These are phyloP conservation scores for Eucidaris tribuloides DNA, from an alignment of 35 echinoderm and acorn worm species.

Conservation along the genomic window DNA sequence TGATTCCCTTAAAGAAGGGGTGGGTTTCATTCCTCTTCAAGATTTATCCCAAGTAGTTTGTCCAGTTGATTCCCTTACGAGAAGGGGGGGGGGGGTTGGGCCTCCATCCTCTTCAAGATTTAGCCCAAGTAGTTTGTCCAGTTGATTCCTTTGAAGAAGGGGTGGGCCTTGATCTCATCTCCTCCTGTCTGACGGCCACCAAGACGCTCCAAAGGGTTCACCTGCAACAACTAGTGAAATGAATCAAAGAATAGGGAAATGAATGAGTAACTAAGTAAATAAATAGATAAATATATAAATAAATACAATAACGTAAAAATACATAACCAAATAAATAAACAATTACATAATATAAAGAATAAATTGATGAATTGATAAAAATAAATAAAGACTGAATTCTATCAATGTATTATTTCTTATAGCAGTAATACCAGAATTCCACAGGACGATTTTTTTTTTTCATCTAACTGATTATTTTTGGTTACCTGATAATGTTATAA, in stretches of 20 bases:
- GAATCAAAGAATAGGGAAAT: not conserved
- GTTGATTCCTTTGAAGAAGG: constrained; percentile 86
- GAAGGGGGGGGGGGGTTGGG: too few relatives aligned
- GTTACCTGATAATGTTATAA: too few relatives aligned
- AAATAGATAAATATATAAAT: too few relatives aligned
- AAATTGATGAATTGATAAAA: not conserved
- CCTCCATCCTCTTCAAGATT: too few relatives aligned
- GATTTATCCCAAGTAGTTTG: too few relatives aligned
- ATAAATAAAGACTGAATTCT: not conserved
- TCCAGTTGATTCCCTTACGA: too few relatives aligned
- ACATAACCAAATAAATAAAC: not conserved
- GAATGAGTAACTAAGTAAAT: not conserved
- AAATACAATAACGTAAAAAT: not conserved
- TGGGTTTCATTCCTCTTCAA: too few relatives aligned
- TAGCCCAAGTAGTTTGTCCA: constrained; percentile 74
- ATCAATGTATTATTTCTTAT: not conserved
- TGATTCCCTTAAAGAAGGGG: too few relatives aligned
- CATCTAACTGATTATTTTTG: too few relatives aligned
- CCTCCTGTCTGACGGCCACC: constrained; percentile 67
- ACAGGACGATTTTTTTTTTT: not conserved
- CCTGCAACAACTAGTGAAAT: constrained; percentile 90
- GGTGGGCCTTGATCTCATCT: constrained; percentile 88
- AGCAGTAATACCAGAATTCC: not conserved
- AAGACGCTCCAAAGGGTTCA: constrained; percentile 73
- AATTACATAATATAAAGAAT: not conserved